Evolutionary conservation across 2,113 vertebrate species (phyloP).

Genomic region (Cheilinus undulatus): DNA sequence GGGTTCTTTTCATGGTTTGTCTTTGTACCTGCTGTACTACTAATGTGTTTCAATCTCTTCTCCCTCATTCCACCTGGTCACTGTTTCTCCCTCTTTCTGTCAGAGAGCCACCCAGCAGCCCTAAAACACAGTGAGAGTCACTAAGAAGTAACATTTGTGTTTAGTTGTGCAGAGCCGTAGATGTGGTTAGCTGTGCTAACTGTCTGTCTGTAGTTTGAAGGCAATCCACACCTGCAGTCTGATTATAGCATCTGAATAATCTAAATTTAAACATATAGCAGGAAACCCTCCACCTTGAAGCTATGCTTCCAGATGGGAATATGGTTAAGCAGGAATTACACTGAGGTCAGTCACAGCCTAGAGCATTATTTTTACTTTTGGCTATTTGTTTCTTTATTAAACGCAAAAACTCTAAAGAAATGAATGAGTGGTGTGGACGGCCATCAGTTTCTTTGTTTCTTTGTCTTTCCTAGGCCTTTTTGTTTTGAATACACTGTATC

Average conservation of each 20-base stretch:
- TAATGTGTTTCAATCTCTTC: conserved; percentile 56
- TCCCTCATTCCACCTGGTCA: conserved; percentile 46
- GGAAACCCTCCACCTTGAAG: background rate
- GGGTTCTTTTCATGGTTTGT: conserved; percentile 19
- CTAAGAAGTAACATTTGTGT: conserved; percentile 46
- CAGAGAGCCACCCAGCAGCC: conserved; percentile 63
- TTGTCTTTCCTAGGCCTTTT: background rate
- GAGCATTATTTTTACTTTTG: conserved; percentile 3
- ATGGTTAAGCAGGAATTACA: background rate
- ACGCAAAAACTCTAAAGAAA: background rate
- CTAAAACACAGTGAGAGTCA: conserved; percentile 73
- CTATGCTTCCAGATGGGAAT: background rate
- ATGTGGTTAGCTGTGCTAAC: conserved; percentile 48
- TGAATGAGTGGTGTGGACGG: conserved; percentile 40
- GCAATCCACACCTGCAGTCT: conserved; percentile 47
- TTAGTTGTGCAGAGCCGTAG: conserved; percentile 50
- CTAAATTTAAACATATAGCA: background rate
- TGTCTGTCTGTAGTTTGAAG: conserved; percentile 37
- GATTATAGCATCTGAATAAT: background rate
- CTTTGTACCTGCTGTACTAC: conserved; percentile 36
- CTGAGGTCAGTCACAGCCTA: background rate
- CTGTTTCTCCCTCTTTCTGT: conserved; percentile 57
- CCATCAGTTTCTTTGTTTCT: conserved; percentile 42
- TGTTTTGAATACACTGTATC: conserved; percentile 6
- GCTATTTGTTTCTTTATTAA: background rate